A percentile compares a stretch with the other conserved stretches of the same genome.
These are phyloP conservation scores for Decapterus maruadsi DNA, from an alignment of 2,797 vertebrate species.

Conservation along the genomic window DNA sequence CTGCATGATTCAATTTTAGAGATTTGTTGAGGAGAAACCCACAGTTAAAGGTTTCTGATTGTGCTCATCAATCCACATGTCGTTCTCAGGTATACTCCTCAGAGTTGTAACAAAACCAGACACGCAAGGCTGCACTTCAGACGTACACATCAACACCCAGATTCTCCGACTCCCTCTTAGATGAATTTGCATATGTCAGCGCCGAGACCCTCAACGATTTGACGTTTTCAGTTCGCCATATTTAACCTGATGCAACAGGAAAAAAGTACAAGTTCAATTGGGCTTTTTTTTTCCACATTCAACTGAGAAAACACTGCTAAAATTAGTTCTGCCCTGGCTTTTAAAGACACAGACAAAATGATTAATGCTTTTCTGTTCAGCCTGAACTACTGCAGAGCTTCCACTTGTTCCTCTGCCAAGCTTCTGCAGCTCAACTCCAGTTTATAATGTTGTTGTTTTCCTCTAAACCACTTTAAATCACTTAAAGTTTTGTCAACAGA, in stretches of 20 bases:
- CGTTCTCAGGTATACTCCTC: neutral
- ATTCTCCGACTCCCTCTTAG: constrained; percentile 9
- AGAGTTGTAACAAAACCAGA: neutral
- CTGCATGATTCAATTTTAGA: neutral
- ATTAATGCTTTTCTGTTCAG: constrained; percentile 60
- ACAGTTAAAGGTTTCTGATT: neutral
- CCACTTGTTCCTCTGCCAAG: constrained; percentile 7
- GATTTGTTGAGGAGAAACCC: constrained; percentile 4
- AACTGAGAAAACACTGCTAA: constrained; percentile 56
- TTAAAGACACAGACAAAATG: constrained; percentile 63
- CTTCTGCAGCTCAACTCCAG: constrained; percentile 22
- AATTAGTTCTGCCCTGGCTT: constrained; percentile 51
- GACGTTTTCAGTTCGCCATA: constrained; percentile 28
- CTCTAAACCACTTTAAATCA: constrained; percentile 22
- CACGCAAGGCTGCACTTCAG: neutral
- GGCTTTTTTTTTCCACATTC: constrained; percentile 2
- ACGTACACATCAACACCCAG: constrained; percentile 24
- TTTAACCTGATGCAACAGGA: constrained; percentile 8
- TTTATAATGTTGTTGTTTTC: constrained; percentile 17
- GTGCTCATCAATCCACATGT: constrained; percentile 4
- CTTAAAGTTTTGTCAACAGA: constrained; percentile 15
- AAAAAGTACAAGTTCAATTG: constrained; percentile 1
- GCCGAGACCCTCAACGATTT: neutral
- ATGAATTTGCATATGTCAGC: constrained; percentile 19
- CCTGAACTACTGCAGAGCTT: constrained; percentile 25